phyloP scores from a whole-genome alignment of 1,140 invertebrate genomes.

The Tetranychus urticae region DNA sequence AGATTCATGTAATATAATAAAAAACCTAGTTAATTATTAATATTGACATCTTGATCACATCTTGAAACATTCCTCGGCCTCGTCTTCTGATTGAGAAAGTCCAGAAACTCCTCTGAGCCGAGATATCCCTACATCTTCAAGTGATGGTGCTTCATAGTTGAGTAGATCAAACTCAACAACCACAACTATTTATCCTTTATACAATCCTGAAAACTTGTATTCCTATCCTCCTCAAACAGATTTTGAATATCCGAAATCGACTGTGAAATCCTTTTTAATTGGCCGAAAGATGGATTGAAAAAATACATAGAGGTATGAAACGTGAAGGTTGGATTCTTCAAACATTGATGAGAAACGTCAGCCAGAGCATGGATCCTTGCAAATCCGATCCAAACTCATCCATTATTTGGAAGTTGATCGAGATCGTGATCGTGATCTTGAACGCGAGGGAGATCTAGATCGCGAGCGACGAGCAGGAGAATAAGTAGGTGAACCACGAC shows the following conservation, averaged over 20 bases:
- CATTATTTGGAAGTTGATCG: constrained; percentile 3
- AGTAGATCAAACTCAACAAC: constrained; percentile 8
- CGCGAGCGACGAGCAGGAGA: constrained; percentile 35
- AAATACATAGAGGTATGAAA: too few species aligned
- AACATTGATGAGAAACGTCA: too few species aligned
- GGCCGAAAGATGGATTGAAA: too few species aligned
- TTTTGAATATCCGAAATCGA: too few species aligned
- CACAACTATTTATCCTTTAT: constrained; percentile 6
- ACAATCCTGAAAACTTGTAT: neutral
- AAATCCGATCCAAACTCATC: too few species aligned
- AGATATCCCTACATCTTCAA: neutral
- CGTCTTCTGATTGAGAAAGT: constrained; percentile 1
- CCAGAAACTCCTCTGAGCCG: neutral
- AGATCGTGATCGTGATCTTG: neutral
- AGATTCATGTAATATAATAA: neutral
- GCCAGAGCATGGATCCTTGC: too few species aligned
- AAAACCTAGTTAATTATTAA: too few species aligned
- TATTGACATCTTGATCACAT: too few species aligned
- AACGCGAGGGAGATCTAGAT: constrained; percentile 8
- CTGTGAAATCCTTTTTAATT: too few species aligned
- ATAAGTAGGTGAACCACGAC: constrained; percentile 40
- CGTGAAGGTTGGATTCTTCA: too few species aligned
- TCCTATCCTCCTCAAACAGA: constrained; percentile 21
- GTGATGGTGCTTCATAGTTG: neutral
- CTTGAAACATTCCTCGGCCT: neutral